Evolutionary conservation across 1,140 invertebrate species (phyloP).

Genomic region (Musca vetustissima): DNA sequence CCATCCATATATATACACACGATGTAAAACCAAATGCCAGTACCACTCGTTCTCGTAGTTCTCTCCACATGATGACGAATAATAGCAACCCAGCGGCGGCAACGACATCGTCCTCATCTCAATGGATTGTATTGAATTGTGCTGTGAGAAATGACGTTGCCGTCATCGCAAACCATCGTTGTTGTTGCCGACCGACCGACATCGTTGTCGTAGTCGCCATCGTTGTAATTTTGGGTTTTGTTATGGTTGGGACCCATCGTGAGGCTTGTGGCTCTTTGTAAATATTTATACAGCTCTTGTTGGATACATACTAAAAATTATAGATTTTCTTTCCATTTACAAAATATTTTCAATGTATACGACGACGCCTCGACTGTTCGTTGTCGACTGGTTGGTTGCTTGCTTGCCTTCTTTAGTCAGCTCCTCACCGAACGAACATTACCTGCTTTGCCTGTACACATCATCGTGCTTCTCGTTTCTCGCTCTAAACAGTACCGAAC

Average conservation of each 20-base stretch:
- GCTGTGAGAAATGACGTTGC: no score
- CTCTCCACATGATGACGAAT: background rate
- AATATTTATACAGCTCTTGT: conserved; percentile 20
- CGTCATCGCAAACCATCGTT: background rate
- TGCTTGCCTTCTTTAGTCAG: no score
- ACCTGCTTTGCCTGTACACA: no score
- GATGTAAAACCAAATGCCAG: background rate
- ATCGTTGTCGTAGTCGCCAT: background rate
- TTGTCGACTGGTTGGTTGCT: no score
- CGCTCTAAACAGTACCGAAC: background rate
- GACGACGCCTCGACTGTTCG: background rate
- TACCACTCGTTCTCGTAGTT: background rate
- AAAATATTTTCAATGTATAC: conserved; percentile 19
- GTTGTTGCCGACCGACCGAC: background rate
- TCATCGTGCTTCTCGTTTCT: no score
- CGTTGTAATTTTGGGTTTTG: background rate
- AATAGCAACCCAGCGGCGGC: no score
- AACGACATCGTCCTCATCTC: no score
- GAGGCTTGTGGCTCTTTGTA: conserved; percentile 19
- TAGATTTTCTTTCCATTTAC: conserved; percentile 24
- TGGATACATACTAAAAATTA: conserved; percentile 24
- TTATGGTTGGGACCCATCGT: background rate
- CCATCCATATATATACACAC: background rate
- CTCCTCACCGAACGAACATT: no score
- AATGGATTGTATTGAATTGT: no score